Percentiles rank a stretch among this genome's conserved stretches.
These are phyloP conservation scores for Campylorhamphus procurvoides DNA, from an alignment of 2,113 vertebrate genomes.

Conservation along the genomic window DNA sequence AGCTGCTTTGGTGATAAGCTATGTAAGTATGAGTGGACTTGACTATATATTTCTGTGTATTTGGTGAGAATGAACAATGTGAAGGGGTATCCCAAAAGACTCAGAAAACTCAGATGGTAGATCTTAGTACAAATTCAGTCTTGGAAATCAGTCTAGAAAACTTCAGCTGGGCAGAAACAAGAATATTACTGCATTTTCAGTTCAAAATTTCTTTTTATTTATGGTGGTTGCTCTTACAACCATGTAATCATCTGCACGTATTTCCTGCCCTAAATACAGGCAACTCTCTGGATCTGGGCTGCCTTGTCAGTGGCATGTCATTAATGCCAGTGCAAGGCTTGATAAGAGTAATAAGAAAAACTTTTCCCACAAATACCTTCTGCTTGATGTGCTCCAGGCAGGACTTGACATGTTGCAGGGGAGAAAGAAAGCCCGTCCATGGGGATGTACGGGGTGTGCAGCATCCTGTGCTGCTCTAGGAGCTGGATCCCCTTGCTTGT, in stretches of 20 bases:
- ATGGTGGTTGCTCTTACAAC: neutral
- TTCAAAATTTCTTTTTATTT: neutral
- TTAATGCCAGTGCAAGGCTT: neutral
- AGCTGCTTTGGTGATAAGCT: conserved; percentile 81
- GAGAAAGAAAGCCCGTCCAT: neutral
- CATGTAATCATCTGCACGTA: neutral
- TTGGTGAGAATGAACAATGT: neutral
- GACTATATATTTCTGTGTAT: neutral
- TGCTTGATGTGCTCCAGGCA: neutral
- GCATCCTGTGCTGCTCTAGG: neutral
- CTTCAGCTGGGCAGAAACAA: neutral
- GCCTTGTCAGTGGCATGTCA: neutral
- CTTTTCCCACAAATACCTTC: neutral
- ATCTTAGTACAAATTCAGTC: neutral
- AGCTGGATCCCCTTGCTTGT: neutral
- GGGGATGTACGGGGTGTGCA: neutral
- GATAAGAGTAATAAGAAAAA: neutral
- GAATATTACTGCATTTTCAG: neutral
- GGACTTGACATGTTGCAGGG: neutral
- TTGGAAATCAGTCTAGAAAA: neutral
- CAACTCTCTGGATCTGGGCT: neutral
- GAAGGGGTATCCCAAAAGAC: neutral
- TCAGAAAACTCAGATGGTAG: neutral
- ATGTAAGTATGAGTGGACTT: conserved; percentile 81
- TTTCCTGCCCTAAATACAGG: neutral